Evolutionary conservation across 2,113 vertebrate genomes (phyloP).

Genomic region (Pogona vitticeps): DNA sequence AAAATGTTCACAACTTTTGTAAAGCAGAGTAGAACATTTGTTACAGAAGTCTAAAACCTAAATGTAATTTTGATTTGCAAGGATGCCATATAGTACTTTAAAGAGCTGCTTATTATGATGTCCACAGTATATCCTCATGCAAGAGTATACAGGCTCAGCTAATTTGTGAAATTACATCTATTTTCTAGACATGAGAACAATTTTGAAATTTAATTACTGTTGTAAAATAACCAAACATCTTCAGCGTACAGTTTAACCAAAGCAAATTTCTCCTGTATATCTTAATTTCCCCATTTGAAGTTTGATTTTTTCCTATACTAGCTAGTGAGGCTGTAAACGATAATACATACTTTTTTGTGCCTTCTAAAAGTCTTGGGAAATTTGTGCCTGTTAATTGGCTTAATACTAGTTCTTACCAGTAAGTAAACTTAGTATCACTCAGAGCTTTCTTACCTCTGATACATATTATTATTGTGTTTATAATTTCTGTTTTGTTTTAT

Average conservation of each 20-base stretch:
- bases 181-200: background rate
- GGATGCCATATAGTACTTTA: conserved; percentile 15
- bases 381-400: conserved; percentile 82
- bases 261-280: conserved; percentile 71
- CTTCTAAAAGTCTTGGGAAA: conserved; percentile 81
- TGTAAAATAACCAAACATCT: conserved; percentile 60
- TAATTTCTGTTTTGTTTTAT: conserved; percentile 73
- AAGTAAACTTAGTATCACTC: conserved; percentile 79
- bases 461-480: conserved; percentile 74
- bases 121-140: conserved; percentile 41
- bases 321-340: conserved; percentile 72
- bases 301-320: conserved; percentile 72
- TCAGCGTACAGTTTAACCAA: conserved; percentile 71
- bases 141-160: conserved; percentile 48
- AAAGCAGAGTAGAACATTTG: conserved; percentile 34
- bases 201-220: conserved; percentile 62
- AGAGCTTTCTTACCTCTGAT: conserved; percentile 83
- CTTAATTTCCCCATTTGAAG: conserved; percentile 72
- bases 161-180: conserved; percentile 10
- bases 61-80: conserved; percentile 57
- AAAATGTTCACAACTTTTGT: conserved; percentile 38
- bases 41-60: background rate
- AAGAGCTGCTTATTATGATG: conserved; percentile 34
- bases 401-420: conserved; percentile 80
- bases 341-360: conserved; percentile 76